phyloP scores from a whole-genome alignment of 2,113 vertebrate species.

The Turdus rufiventris region DNA sequence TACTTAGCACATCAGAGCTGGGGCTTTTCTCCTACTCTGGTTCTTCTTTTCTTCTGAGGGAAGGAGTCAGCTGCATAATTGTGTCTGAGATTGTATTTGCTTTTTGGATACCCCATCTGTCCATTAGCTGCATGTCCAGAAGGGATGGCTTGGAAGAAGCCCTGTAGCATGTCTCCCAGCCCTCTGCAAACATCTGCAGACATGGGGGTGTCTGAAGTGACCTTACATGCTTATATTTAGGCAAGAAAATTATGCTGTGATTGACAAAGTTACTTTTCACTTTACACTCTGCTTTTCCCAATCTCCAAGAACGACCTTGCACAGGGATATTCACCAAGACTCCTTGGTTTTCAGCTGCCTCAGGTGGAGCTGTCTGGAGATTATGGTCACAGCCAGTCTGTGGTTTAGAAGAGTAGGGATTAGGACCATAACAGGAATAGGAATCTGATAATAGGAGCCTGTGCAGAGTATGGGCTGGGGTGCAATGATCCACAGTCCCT shows the following conservation, averaged over 20 bases:
- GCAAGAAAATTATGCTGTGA: background rate
- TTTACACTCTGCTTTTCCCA: background rate
- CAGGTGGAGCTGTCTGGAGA: background rate
- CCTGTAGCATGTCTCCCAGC: background rate
- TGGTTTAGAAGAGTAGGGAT: background rate
- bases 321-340: fast-evolving
- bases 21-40: background rate
- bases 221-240: background rate
- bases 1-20: background rate
- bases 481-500: fast-evolving
- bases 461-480: background rate
- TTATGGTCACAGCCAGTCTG: background rate
- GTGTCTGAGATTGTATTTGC: background rate
- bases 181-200: background rate
- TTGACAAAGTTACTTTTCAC: background rate
- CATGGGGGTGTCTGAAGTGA: background rate
- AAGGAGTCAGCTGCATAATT: background rate
- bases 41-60: background rate
- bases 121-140: background rate
- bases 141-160: background rate
- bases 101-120: background rate
- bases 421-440: background rate
- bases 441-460: background rate
- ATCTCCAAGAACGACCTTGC: background rate
- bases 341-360: background rate